These are phyloP conservation scores for Pterophyllum scalare DNA, from an alignment of 2,113 vertebrate species.

Conservation along the genomic window DNA sequence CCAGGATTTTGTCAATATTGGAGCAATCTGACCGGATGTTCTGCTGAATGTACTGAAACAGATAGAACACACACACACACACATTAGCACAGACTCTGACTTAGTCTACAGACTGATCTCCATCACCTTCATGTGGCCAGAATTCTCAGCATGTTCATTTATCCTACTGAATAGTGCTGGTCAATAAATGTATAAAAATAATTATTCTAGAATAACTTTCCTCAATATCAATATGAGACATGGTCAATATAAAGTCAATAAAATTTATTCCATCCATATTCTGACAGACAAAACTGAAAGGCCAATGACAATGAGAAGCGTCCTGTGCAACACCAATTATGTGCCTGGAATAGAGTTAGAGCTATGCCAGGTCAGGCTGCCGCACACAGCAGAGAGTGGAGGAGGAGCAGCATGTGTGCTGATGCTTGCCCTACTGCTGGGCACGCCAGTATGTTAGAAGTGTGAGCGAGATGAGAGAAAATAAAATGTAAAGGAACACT, in stretches of 20 bases:
- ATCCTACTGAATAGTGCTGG: too few relatives aligned
- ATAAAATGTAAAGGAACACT: not conserved
- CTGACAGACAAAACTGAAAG: not conserved
- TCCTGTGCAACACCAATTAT: not conserved
- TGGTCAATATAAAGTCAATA: not conserved
- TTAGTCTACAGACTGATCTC: not conserved
- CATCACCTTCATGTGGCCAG: not conserved
- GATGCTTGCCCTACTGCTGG: not conserved
- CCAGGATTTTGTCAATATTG: slow-evolving; percentile 98
- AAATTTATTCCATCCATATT: not conserved
- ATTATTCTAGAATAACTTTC: too few relatives aligned
- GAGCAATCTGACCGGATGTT: slow-evolving; percentile 97
- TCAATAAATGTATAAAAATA: too few relatives aligned
- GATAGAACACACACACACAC: not conserved
- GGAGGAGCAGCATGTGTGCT: not conserved
- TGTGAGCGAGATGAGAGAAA: not conserved
- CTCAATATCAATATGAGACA: not conserved
- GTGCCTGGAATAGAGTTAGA: not conserved
- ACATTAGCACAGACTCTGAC: not conserved
- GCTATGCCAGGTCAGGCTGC: not conserved
- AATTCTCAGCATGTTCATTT: too few relatives aligned
- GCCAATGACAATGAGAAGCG: not conserved
- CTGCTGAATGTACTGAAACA: slow-evolving; percentile 94
- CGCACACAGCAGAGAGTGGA: not conserved
- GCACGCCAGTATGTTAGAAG: not conserved